Evolutionary conservation across 2,888 invertebrate species (phyloP).

Genomic region (Himalopsyche anomala): DNA sequence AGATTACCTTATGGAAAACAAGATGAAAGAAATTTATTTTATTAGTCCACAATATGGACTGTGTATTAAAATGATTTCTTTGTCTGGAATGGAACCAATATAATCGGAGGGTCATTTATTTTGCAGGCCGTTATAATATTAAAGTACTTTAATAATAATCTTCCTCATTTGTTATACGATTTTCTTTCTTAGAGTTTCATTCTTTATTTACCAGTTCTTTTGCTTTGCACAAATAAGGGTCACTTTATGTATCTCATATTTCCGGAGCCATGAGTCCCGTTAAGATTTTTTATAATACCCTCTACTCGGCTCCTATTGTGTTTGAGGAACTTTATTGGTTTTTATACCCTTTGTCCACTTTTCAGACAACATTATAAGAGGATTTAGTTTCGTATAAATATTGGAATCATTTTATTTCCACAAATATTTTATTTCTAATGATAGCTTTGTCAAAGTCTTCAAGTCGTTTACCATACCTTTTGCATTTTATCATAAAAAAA

Average conservation of each 20-base stretch:
- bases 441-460: neutral
- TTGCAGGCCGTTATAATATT: too few relatives aligned
- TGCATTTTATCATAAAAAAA: neutral
- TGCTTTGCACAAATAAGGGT: slow-evolving; percentile 31
- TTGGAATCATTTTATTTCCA: neutral
- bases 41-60: too few relatives aligned
- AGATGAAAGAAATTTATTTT: too few relatives aligned
- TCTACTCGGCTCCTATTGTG: slow-evolving; percentile 30
- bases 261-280: slow-evolving; percentile 23
- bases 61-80: too few relatives aligned
- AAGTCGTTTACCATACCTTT: neutral
- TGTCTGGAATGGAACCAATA: too few relatives aligned
- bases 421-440: slow-evolving; percentile 38
- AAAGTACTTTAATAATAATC: neutral
- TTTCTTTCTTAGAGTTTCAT: slow-evolving; percentile 22
- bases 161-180: slow-evolving; percentile 6
- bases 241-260: slow-evolving; percentile 43
- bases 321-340: slow-evolving; percentile 35
- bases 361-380: slow-evolving; percentile 35
- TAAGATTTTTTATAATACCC: slow-evolving; percentile 42
- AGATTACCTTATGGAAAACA: too few relatives aligned
- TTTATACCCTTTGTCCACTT: slow-evolving; percentile 39
- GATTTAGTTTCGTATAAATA: slow-evolving; percentile 38
- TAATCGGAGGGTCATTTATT: too few relatives aligned
- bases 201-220: slow-evolving; percentile 32